Evolutionary conservation across 2,888 invertebrate genomes (phyloP), one percentile per base, ranked within the genome.

Genomic region (Aelia acuminata): DNA sequence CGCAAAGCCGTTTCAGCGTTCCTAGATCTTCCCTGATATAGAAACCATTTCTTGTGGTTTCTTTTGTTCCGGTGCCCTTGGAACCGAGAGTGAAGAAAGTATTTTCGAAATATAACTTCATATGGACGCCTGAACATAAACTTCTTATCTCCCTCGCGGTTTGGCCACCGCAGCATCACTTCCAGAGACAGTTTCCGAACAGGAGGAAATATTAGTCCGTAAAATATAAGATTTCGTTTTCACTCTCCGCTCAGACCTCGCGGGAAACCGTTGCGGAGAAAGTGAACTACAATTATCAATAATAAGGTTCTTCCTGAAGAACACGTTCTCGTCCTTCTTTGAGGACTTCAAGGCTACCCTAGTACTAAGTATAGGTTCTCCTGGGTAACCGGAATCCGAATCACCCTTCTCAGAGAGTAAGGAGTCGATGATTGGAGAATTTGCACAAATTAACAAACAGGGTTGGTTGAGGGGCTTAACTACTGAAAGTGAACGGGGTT

Each of bases 241-340:
- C 63, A 70, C 63, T 35, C 5, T 43, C 63, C 63, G n/a, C n/a
- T n/a, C n/a, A 70, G 18, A 70, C 63, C 63, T 20, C 35, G 63
- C 63, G 63, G 63, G 63, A 70, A 70, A 70, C 35, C 63, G 18
- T 7, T 35, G 31, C 1, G 43, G 80, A 43, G 80, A 80, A 80
- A 80, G 80, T 80, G 43, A n/a, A 11, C 43, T n/a, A 80, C 43
- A 47, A 80, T 80, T 80, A 47, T 11, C 10, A 47, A 80, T 80
- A 80, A 80, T 80, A 43, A 47, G 47, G 18, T 80, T 80, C 80
- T 80, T 80, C 80, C 80, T 80, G 43, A 43, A 35, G 47, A 80
- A 80, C 80, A 80, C 22, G 80, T 80, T 80, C 43, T 47, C 3
- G 80, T 70, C 63, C 80, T 80, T 47, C n/a, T 47, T 43, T 22